Evolutionary conservation across 2,113 vertebrate species (phyloP).

Genomic region (Tretioscincus oriximinensis): DNA sequence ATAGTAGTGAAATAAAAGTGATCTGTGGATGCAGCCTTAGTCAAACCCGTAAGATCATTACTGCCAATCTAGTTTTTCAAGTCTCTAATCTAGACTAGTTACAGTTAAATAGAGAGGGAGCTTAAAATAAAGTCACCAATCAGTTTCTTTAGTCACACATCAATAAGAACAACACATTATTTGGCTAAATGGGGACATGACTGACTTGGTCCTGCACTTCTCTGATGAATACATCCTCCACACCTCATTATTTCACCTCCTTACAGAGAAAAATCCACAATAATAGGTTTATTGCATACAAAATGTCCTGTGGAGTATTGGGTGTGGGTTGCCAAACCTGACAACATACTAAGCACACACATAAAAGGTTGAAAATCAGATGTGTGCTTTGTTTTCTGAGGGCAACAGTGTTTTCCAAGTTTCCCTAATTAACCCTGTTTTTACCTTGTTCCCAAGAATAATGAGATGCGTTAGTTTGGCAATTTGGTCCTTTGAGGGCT

Average conservation of each 20-base stretch:
- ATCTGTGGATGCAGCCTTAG: background rate
- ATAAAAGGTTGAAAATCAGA: too few species aligned
- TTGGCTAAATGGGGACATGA: too few species aligned
- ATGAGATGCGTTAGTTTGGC: background rate
- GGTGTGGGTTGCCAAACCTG: too few species aligned
- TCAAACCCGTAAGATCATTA: background rate
- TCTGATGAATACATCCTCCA: too few species aligned
- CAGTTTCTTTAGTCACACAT: background rate
- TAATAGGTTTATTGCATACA: too few species aligned
- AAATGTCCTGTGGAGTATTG: too few species aligned
- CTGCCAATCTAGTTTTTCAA: background rate
- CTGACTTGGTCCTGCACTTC: too few species aligned
- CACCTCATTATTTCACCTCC: too few species aligned
- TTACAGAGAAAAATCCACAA: too few species aligned
- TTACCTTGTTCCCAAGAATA: background rate
- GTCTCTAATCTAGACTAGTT: background rate
- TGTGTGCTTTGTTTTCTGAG: background rate
- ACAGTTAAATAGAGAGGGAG: background rate
- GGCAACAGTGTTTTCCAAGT: background rate
- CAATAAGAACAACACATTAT: too few species aligned
- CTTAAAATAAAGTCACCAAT: background rate
- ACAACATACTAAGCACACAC: too few species aligned
- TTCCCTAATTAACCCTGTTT: background rate
- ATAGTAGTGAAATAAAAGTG: too few species aligned
- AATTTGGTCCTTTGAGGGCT: slow-evolving; percentile 15